Evolutionary conservation across 2,797 vertebrate species (phyloP).

Genomic region (Sparus aurata): DNA sequence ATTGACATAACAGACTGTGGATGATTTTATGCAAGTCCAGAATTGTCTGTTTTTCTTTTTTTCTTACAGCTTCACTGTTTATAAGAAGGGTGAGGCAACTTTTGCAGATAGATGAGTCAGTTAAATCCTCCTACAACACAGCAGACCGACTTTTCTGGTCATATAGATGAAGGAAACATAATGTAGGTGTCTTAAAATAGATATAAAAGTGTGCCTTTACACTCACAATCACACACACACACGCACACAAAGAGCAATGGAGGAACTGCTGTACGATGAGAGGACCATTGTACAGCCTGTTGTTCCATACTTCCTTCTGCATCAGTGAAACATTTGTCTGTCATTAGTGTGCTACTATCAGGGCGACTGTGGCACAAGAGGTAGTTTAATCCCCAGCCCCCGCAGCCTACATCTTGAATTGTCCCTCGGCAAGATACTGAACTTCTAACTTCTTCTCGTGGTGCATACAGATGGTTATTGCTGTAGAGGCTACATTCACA

Average conservation of each 20-base stretch:
- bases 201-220: not conserved
- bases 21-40: no score
- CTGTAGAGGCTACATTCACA: no score
- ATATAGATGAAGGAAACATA: not conserved
- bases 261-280: constrained; percentile 15
- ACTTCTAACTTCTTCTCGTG: no score
- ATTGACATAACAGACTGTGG: not conserved
- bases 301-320: constrained; percentile 24
- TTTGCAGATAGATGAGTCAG: not conserved
- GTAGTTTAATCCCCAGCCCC: no score
- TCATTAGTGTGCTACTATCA: not conserved
- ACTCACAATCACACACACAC: not conserved
- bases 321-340: not conserved
- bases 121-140: not conserved
- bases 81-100: no score
- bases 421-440: no score
- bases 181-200: not conserved
- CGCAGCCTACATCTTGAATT: no score
- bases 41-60: no score
- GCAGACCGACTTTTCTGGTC: no score
- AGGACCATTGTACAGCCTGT: constrained; percentile 18
- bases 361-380: no score
- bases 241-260: not conserved
- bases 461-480: no score
- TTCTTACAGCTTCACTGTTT: no score